Percentiles rank a stretch among this genome's conserved stretches.
Conservation (phyloP, 1,140 invertebrate species). For the Gerris buenoi region DNA sequence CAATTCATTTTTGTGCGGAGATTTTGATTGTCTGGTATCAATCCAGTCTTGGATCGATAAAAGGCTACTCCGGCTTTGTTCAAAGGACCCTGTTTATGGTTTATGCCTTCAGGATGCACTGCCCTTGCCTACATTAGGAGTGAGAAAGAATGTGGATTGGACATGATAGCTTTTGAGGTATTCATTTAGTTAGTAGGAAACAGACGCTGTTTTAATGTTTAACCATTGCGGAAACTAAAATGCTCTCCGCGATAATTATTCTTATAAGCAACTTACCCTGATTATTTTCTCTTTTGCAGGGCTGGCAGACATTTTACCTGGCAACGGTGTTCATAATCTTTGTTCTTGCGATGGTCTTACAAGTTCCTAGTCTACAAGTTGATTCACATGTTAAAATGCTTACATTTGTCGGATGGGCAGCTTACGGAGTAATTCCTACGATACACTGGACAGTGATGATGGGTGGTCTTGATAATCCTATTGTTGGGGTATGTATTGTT, state of each 20-base stretch:
- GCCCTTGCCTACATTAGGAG: neutral
- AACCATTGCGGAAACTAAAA: neutral
- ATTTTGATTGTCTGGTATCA: too few species aligned
- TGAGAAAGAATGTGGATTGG: too few species aligned
- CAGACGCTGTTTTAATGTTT: neutral
- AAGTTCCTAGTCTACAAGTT: slow-evolving; percentile 57
- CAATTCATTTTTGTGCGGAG: too few species aligned
- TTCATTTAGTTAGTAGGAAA: neutral
- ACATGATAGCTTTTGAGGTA: neutral
- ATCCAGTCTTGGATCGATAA: too few species aligned
- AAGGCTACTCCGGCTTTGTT: too few species aligned
- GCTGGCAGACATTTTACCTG: slow-evolving; percentile 67
- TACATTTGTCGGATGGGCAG: slow-evolving; percentile 71
- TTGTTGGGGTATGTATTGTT: slow-evolving; percentile 49
- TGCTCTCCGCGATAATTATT: neutral
- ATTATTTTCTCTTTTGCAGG: slow-evolving; percentile 46
- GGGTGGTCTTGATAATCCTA: slow-evolving; percentile 68
- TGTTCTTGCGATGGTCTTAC: slow-evolving; percentile 56
- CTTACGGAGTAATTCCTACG: slow-evolving; percentile 79
- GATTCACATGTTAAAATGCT: slow-evolving; percentile 55
- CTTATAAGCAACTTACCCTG: too few species aligned
- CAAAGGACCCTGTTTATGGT: too few species aligned
- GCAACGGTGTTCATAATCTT: slow-evolving; percentile 64
- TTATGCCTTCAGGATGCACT: neutral
- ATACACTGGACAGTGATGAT: slow-evolving; percentile 78